Evolutionary conservation across 2,888 invertebrate species (phyloP), one percentile per base, ranked within the genome.

Genomic region (Siphlonurus alternatus): DNA sequence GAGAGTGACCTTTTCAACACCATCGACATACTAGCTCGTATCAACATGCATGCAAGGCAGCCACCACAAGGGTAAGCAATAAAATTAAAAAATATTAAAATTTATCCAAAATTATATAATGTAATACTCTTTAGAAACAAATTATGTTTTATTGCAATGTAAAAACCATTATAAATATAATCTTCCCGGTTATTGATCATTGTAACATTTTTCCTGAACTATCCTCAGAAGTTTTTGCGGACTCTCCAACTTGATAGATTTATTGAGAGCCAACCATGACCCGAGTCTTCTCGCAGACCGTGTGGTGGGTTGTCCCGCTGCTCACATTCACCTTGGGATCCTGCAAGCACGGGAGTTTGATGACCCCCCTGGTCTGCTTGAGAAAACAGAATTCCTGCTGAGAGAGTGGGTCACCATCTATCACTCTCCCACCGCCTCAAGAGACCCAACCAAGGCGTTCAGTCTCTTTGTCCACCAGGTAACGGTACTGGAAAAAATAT

Each of bases 381-480:
- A 96, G 73, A 97, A 96, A 75, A 95, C 96, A 0, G 98, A 99
- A 75, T 90, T 82, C 70, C 79, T 99, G 15, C 80, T 99, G 53
- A 83, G 96, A 23, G 98, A 99, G 73, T 99, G 99, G 99, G 90
- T 97, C 19, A 85, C 83, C 66, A 87, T 96, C 72, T 93, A 92
- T 71, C 88, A 94, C 72, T 86, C 86, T 20, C 87, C 89, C 2
- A 81, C 85, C n/a, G 84, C 87, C 1, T 88, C 88, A 62, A 85
- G 91, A 56, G 93, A 93, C 73, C 84, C 91, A 0, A 86, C 87
- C 0, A 95, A 95, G 76, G 92, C 95, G 53, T 96, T 98, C 76
- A 87, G 90, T 67, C 78, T 91, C 69, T 97, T 97, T 76, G 94
- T 98, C 2, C 93, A 93, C 72, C 90, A 80, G 76, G 79, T 79